Conservation (phyloP, 2,797 vertebrate species). For the Hyperoplus lanceolatus region DNA sequence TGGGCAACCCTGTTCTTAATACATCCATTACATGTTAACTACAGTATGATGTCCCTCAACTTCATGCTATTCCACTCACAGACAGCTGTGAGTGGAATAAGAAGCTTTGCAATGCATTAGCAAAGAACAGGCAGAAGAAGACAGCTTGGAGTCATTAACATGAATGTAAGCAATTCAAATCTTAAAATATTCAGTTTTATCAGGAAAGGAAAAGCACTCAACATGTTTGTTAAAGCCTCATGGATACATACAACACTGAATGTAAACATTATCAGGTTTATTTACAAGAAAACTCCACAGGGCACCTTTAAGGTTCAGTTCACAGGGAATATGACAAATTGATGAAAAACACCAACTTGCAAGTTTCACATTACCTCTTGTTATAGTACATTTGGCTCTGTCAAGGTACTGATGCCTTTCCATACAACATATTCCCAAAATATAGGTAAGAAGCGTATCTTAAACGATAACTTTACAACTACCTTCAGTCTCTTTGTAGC, state of each 20-base stretch:
- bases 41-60: neutral
- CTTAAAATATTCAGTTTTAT: neutral
- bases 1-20: neutral
- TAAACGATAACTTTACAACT: neutral
- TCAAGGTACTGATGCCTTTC: neutral
- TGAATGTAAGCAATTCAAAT: too few species aligned
- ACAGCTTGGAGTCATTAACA: too few species aligned
- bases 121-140: neutral
- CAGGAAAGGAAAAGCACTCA: neutral
- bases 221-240: neutral
- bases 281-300: neutral
- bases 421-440: neutral
- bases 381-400: neutral
- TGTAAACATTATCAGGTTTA: neutral
- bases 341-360: neutral
- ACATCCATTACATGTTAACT: neutral
- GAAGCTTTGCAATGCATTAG: neutral
- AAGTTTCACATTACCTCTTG: conserved; percentile 5
- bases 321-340: neutral
- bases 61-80: neutral
- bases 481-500: neutral
- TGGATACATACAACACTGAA: neutral
- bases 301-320: too few species aligned
- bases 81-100: neutral
- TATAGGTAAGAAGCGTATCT: neutral